These are phyloP conservation scores for Galeopterus variegatus DNA, from an alignment of 2,113 vertebrate species.

Conservation along the genomic window DNA sequence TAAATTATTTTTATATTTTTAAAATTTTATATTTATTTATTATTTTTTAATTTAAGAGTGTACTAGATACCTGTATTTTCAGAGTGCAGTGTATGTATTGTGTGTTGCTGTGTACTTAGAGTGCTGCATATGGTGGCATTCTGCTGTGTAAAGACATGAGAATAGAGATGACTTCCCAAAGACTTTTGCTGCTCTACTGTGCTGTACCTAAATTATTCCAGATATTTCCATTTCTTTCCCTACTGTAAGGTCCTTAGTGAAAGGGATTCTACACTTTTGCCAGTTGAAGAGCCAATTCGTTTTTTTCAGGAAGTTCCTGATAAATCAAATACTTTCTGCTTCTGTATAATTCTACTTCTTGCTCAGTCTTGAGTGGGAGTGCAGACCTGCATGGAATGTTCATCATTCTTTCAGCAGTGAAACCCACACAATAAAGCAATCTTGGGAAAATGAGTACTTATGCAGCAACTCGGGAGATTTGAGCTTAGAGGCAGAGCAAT, in stretches of 20 bases:
- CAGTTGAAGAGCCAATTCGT: background rate
- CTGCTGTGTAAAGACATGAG: background rate
- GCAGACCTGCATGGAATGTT: background rate
- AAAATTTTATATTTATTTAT: no score
- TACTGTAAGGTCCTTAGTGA: background rate
- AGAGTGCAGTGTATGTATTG: accelerated
- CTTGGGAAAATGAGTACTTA: conserved; percentile 46
- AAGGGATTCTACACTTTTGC: background rate
- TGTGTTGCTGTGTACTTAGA: no score
- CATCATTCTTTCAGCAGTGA: background rate
- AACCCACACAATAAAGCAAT: background rate
- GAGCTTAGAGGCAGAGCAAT: conserved; percentile 66
- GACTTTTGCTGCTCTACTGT: background rate
- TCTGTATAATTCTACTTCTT: background rate
- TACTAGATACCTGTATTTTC: background rate
- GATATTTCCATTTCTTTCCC: background rate
- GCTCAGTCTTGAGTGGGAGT: conserved; percentile 31
- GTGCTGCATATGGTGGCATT: accelerated
- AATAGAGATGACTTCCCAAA: background rate
- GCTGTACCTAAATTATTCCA: background rate
- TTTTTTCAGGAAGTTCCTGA: conserved; percentile 35
- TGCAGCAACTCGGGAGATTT: background rate
- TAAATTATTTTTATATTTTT: no score
- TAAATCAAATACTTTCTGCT: background rate
- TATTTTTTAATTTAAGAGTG: background rate